These are phyloP conservation scores for Lineus longissimus DNA, from an alignment of 1,140 invertebrate genomes.

Conservation along the genomic window DNA sequence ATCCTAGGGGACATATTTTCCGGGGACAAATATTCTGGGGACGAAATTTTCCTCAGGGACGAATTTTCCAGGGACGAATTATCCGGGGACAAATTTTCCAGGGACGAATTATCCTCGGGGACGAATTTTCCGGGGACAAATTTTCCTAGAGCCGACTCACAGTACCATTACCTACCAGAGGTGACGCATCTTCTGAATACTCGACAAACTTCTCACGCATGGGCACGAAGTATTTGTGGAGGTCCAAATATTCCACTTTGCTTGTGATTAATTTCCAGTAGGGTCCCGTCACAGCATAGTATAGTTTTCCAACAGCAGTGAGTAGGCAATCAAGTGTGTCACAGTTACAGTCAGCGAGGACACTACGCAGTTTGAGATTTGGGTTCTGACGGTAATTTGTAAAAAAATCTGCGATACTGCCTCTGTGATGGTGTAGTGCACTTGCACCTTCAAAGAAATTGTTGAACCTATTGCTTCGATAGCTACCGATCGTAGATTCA, in stretches of 20 bases:
- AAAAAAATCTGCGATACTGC: slow-evolving; percentile 16
- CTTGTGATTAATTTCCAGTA: no score
- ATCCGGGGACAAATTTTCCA: no score
- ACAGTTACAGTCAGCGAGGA: slow-evolving; percentile 10
- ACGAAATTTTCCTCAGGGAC: no score
- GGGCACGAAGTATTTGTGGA: neutral
- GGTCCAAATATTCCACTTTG: no score
- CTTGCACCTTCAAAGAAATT: slow-evolving; percentile 20
- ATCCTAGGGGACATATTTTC: no score
- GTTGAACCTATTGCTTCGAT: slow-evolving; percentile 19
- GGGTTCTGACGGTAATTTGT: slow-evolving; percentile 7
- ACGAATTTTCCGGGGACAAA: no score
- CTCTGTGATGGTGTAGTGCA: slow-evolving; percentile 7
- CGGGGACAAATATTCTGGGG: no score
- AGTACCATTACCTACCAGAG: neutral
- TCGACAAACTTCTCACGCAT: slow-evolving; percentile 4
- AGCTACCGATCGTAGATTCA: slow-evolving; percentile 6
- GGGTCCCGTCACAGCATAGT: no score
- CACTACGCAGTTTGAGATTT: slow-evolving; percentile 19
- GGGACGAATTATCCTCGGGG: no score
- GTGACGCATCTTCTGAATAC: neutral
- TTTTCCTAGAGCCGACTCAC: no score
- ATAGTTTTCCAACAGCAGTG: no score
- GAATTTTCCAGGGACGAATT: no score
- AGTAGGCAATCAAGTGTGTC: neutral